Evolutionary conservation across 2,113 vertebrate species (phyloP), one percentile per base, ranked within the genome.

Genomic region (Sula dactylatra): DNA sequence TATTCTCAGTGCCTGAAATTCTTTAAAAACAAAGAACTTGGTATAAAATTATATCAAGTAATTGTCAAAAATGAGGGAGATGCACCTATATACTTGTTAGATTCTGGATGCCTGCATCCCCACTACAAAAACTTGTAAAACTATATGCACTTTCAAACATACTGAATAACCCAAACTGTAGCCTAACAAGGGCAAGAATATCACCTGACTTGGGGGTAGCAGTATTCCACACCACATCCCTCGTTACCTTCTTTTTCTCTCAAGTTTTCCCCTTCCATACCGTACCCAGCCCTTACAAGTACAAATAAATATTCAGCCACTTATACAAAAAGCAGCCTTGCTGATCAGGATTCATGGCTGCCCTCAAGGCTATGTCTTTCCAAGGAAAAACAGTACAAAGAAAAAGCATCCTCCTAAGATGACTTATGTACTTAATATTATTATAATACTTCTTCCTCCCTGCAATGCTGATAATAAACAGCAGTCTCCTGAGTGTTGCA

Each of bases 81-180:
- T 97, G 96, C 94, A 94, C 82, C 83, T 91, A 50, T 98, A 93
- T 65, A 94, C 94, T 91, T 80, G 90, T 90, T 90, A 95, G 88
- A 87, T 97, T 97, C 97, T 92, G 97, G 98, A 98, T 98, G 98
- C 97, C 98, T 96, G 98, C 98, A 98, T 97, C 98, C 97, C 98
- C 97, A 56, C 95, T 97, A 97, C 97, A 98, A 97, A 98, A 97
- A 93, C 92, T 88, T 94, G 78, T 96, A 94, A 96, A 97, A 96
- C 81, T 92, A 12, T 47, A 32, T 24, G 88, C 13, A 5, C 92
- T 94, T 97, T 86, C 93, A 90, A 88, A 94, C 86, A 80, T 86
- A 92, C 82, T 81, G 94, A 90, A 96, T 47, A 96, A 88, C 50
- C 84, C 72, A 56, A n/a, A 80, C 50, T 42, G 83, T 83, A 93